These are phyloP conservation scores for Vidua chalybeata DNA, from an alignment of 2,113 vertebrate genomes.

Conservation along the genomic window DNA sequence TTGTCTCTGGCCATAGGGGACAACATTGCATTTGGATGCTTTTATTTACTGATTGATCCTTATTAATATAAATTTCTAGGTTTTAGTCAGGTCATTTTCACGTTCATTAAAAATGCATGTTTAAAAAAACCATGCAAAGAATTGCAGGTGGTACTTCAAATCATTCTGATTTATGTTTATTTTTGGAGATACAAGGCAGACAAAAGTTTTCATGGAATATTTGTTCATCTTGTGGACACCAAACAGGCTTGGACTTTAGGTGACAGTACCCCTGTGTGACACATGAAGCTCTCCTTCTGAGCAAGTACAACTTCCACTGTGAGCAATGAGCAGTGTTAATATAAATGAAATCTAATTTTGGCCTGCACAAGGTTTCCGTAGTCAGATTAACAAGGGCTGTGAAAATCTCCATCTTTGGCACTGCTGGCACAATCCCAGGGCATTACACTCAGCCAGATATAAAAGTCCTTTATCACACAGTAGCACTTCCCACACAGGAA, in stretches of 20 bases:
- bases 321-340: not conserved
- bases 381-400: not conserved
- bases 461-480: not conserved
- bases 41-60: slow-evolving; percentile 13
- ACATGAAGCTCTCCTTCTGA: not conserved
- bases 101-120: not conserved
- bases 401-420: not conserved
- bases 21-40: not conserved
- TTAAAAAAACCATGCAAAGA: not conserved
- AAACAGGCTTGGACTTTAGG: not conserved
- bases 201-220: not conserved
- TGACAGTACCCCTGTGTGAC: not conserved
- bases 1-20: not conserved
- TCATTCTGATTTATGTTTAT: not conserved
- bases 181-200: not conserved
- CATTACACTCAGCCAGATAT: not conserved
- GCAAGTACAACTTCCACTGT: not conserved
- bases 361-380: not conserved
- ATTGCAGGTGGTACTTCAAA: not conserved
- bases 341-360: not conserved
- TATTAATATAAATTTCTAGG: slow-evolving; percentile 8
- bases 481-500: slow-evolving; percentile 9
- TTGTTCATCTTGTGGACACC: not conserved
- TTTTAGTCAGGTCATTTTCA: not conserved
- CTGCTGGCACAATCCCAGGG: not conserved